Evolutionary conservation across 2,888 invertebrate species (phyloP).

Genomic region (Thyatira batis): DNA sequence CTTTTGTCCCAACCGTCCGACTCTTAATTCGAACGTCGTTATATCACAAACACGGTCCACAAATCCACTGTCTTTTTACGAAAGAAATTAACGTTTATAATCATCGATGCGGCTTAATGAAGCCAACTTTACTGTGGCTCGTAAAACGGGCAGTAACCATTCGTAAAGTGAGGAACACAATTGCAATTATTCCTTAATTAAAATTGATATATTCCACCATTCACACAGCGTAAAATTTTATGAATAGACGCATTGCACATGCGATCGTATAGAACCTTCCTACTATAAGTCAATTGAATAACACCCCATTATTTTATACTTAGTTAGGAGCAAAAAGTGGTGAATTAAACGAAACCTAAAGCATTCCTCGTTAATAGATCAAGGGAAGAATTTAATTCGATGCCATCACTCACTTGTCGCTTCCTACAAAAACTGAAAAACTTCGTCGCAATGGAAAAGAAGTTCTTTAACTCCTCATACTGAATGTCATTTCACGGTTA

Average conservation of each 20-base stretch:
- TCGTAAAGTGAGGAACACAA: conserved; percentile 26
- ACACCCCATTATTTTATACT: conserved; percentile 38
- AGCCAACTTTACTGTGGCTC: conserved; percentile 11
- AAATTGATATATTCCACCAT: conserved; percentile 39
- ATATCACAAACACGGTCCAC: conserved; percentile 13
- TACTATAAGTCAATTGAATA: conserved; percentile 32
- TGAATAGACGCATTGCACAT: conserved; percentile 33
- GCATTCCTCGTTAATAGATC: conserved; percentile 33
- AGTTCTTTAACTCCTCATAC: conserved; percentile 27
- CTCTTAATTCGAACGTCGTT: conserved; percentile 49
- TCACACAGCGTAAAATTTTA: conserved; percentile 38
- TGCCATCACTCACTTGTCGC: conserved; percentile 36
- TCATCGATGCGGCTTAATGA: conserved; percentile 10
- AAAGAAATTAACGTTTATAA: conserved; percentile 26
- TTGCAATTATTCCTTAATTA: conserved; percentile 48
- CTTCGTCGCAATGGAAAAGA: conserved; percentile 22
- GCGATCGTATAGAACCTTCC: conserved; percentile 36
- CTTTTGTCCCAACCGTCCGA: conserved; percentile 38
- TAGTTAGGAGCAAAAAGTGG: conserved; percentile 37
- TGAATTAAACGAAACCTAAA: conserved; percentile 36
- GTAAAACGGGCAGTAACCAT: conserved; percentile 24
- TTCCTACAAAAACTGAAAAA: conserved; percentile 37
- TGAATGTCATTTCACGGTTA: conserved; percentile 69
- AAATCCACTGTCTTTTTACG: conserved; percentile 10
- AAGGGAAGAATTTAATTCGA: conserved; percentile 26